phyloP scores from a whole-genome alignment of 2,888 invertebrate genomes.

The Resseliella maxima region DNA sequence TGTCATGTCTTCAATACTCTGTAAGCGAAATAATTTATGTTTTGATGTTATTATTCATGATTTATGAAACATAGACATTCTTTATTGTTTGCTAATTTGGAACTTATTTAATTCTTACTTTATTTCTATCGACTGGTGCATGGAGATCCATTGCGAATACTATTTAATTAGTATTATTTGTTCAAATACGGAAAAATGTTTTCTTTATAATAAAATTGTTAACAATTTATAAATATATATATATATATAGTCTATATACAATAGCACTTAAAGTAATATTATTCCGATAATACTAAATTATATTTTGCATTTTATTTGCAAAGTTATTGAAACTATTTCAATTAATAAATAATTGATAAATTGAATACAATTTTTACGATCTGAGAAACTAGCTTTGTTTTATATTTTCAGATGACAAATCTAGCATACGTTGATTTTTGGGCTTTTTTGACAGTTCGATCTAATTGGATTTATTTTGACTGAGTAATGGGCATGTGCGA shows the following conservation, averaged over 20 bases:
- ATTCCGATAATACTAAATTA: neutral
- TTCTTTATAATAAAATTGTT: neutral
- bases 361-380: neutral
- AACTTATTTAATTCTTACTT: constrained; percentile 60
- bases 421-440: constrained; percentile 15
- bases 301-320: neutral
- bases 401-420: neutral
- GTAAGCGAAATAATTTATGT: constrained; percentile 58
- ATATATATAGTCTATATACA: neutral
- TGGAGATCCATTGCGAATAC: constrained; percentile 68
- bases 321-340: neutral
- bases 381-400: neutral
- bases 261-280: neutral
- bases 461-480: neutral
- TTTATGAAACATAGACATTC: neutral
- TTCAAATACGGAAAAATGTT: neutral
- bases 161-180: neutral
- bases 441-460: neutral
- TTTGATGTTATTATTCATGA: neutral
- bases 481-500: neutral
- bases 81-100: constrained; percentile 61
- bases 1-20: constrained; percentile 81
- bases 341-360: neutral
- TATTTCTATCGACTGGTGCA: constrained; percentile 69
- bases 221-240: too few species aligned